phyloP scores from a whole-genome alignment of 2,113 vertebrate genomes.

The Marcusenius ussheri region DNA sequence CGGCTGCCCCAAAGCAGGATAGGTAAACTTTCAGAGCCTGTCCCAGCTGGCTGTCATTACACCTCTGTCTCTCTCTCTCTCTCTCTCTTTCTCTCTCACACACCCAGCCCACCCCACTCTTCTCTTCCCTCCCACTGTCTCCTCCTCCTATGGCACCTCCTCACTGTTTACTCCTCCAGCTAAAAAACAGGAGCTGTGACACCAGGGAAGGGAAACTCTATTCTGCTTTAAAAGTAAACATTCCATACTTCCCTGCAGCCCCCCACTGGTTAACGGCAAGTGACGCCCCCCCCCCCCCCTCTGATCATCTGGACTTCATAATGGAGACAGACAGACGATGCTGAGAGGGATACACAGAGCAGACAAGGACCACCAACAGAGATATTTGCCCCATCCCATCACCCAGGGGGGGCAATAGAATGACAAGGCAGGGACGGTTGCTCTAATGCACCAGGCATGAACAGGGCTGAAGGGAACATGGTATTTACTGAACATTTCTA shows the following conservation, averaged over 20 bases:
- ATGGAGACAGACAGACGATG: constrained; percentile 19
- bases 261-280: background rate
- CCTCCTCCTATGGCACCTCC: background rate
- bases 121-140: background rate
- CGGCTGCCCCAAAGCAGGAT: constrained; percentile 6
- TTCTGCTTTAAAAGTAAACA: constrained; percentile 17
- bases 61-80: constrained; percentile 1
- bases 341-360: background rate
- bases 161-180: constrained; percentile 28
- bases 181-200: constrained; percentile 33
- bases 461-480: background rate
- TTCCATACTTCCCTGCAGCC: background rate
- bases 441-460: background rate
- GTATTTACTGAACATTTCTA: background rate
- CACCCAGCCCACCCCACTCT: constrained; percentile 23
- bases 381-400: background rate
- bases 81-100: background rate
- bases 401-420: background rate
- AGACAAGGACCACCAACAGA: background rate
- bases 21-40: constrained; percentile 31
- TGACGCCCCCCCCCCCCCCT: constrained; percentile 29
- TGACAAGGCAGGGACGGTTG: background rate
- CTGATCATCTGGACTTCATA: constrained; percentile 64
- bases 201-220: background rate
- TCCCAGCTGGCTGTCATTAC: constrained; percentile 19